A percentile compares a stretch with the other conserved stretches of the same genome.
These are phyloP conservation scores for Zaprionus taronus DNA, from an alignment of 1,140 invertebrate species.

Conservation along the genomic window DNA sequence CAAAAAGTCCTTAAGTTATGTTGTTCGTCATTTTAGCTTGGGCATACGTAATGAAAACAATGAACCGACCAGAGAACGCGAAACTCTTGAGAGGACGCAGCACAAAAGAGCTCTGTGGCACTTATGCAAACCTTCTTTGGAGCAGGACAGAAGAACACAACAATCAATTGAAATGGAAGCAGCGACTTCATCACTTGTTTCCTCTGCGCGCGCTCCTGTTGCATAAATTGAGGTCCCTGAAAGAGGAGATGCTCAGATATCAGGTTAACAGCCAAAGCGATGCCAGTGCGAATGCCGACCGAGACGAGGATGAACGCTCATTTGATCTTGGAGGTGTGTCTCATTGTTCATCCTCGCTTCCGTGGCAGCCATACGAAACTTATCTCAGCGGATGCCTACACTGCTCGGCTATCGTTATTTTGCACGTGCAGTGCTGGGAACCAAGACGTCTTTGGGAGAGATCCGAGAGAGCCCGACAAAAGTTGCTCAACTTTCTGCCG, in stretches of 20 bases:
- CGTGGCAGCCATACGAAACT: slow-evolving; percentile 74
- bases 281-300: slow-evolving; percentile 10
- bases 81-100: slow-evolving; percentile 34
- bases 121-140: slow-evolving; percentile 64
- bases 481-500: slow-evolving; percentile 83
- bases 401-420: slow-evolving; percentile 28
- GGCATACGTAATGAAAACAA: slow-evolving; percentile 63
- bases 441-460: slow-evolving; percentile 4
- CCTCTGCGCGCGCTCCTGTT: slow-evolving; percentile 71
- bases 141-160: slow-evolving; percentile 61
- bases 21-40: slow-evolving; percentile 67
- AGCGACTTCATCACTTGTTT: slow-evolving; percentile 84
- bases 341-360: slow-evolving; percentile 71
- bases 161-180: slow-evolving; percentile 79
- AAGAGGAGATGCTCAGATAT: slow-evolving; percentile 71
- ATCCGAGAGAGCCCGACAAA: slow-evolving; percentile 51
- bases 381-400: slow-evolving; percentile 57
- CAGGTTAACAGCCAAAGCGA: slow-evolving; percentile 61
- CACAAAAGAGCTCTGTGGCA: slow-evolving; percentile 51
- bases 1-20: slow-evolving; percentile 84
- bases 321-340: slow-evolving; percentile 74
- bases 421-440: slow-evolving; percentile 81
- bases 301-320: slow-evolving; percentile 30
- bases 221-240: slow-evolving; percentile 65
- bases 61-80: slow-evolving; percentile 38